Conservation (phyloP, 2,797 vertebrate species). For the Eptatretus atami region DNA sequence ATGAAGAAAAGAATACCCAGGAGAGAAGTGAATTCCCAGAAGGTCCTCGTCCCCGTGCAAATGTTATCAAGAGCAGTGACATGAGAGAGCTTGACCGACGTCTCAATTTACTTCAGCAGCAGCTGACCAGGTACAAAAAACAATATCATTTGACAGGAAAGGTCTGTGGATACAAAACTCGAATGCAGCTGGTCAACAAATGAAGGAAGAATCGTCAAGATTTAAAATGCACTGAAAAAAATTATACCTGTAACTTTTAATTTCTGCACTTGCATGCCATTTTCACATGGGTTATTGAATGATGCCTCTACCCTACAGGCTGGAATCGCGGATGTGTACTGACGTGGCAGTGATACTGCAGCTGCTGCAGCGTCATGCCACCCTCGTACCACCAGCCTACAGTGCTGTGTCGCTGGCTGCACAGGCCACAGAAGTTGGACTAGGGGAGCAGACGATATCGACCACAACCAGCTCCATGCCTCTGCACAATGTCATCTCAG, state of each 20-base stretch:
- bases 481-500: no score
- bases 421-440: constrained; percentile 13
- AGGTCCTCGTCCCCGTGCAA: no score
- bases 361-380: constrained; percentile 54
- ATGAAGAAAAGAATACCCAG: no score
- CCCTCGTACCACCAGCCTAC: constrained; percentile 39
- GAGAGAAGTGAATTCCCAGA: no score
- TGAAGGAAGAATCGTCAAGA: background rate
- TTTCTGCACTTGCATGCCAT: no score
- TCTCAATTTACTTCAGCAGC: constrained; percentile 1
- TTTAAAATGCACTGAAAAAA: no score
- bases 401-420: constrained; percentile 29
- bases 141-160: background rate
- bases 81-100: background rate
- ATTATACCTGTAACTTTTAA: no score
- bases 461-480: no score
- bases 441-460: no score
- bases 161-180: constrained; percentile 11
- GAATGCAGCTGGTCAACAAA: background rate
- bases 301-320: constrained; percentile 17
- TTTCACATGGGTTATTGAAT: rapidly evolving
- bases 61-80: no score
- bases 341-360: constrained; percentile 68
- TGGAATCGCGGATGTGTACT: constrained; percentile 70
- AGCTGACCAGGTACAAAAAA: background rate